Evolutionary conservation across 2,113 vertebrate species (phyloP).

Genomic region (Formicarius rufipectus): DNA sequence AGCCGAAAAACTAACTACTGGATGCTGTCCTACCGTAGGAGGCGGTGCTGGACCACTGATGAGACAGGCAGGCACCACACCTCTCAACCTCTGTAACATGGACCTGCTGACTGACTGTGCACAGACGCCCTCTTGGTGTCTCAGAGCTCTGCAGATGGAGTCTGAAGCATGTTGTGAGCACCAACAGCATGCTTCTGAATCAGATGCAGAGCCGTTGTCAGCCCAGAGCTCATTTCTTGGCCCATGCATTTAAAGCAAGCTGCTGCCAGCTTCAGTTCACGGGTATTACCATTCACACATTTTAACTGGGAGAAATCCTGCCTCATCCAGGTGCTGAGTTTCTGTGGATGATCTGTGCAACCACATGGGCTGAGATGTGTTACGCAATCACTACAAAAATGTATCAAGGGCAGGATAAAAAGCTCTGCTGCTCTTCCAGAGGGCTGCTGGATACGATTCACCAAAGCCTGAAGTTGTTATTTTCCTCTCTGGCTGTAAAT

Average conservation of each 20-base stretch:
- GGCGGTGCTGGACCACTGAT: neutral
- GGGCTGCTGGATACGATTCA: neutral
- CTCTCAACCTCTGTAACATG: rapidly evolving
- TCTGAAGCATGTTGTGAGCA: rapidly evolving
- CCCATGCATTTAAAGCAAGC: neutral
- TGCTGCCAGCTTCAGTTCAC: neutral
- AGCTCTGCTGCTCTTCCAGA: neutral
- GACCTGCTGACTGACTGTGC: rapidly evolving
- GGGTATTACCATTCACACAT: rapidly evolving
- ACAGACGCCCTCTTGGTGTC: rapidly evolving
- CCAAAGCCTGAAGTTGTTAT: neutral
- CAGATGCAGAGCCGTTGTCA: neutral
- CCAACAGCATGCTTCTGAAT: rapidly evolving
- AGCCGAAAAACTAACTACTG: rapidly evolving
- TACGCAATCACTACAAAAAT: neutral
- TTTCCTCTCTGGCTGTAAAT: slow-evolving; percentile 24
- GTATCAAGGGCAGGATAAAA: neutral
- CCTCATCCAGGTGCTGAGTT: neutral
- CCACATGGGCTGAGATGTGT: neutral
- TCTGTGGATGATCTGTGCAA: neutral
- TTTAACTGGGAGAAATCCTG: neutral
- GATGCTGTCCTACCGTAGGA: neutral
- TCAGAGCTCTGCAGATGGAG: neutral
- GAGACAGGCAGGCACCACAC: rapidly evolving
- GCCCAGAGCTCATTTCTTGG: neutral